Conservation (phyloP, 2,113 vertebrate species). For the Mus spicilegus region DNA sequence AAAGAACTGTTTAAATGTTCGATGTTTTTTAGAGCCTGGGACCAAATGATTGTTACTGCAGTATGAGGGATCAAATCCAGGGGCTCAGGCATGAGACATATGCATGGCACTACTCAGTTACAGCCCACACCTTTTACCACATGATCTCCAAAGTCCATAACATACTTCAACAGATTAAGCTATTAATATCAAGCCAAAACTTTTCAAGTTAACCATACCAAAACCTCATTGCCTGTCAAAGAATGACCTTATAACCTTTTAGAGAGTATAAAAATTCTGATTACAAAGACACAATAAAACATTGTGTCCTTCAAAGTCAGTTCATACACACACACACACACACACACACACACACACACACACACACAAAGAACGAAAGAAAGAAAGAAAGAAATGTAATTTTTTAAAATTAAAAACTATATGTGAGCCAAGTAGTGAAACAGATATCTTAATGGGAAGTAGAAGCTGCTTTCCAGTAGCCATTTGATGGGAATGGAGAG, state of each 20-base stretch:
- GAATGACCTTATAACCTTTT: not conserved
- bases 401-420: not conserved
- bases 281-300: not conserved
- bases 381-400: not conserved
- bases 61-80: not conserved
- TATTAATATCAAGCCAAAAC: not conserved
- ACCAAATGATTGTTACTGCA: not conserved
- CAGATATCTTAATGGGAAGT: not conserved
- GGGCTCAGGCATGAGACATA: not conserved
- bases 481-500: not conserved
- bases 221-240: not conserved
- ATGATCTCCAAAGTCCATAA: constrained; percentile 9
- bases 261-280: not conserved
- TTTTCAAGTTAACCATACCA: constrained; percentile 27
- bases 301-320: not conserved
- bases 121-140: not conserved
- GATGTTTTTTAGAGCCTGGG: not conserved
- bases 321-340: not conserved
- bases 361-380: not conserved
- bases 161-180: not conserved
- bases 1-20: not conserved
- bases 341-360: not conserved
- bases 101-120: not conserved
- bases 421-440: not conserved
- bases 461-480: not conserved